Percentiles rank a stretch among this genome's conserved stretches.
Conservation (phyloP, 2,888 invertebrate genomes). For the Baronia brevicornis region DNA sequence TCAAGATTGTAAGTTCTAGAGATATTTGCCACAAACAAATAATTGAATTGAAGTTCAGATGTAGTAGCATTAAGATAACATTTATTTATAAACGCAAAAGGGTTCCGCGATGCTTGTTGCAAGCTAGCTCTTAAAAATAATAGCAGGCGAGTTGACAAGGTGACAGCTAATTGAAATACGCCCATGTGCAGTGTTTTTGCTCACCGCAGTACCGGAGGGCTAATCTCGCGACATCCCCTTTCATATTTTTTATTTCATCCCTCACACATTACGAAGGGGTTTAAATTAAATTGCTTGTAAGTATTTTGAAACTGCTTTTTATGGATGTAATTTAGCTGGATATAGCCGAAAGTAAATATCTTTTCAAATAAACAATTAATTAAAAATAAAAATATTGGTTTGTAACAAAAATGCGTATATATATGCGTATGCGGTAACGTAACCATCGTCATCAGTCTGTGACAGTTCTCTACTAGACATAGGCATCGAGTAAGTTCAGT, state of each 20-base stretch:
- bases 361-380: no score
- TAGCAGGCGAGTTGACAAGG: constrained; percentile 63
- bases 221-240: constrained; percentile 58
- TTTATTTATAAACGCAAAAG: constrained; percentile 13
- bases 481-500: no score
- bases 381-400: no score
- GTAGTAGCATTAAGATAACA: constrained; percentile 1
- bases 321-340: no score
- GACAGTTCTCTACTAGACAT: no score
- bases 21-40: no score
- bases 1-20: no score
- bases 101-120: constrained; percentile 24
- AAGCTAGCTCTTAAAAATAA: constrained; percentile 34
- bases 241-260: constrained; percentile 37
- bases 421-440: no score
- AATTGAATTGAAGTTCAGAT: constrained; percentile 5
- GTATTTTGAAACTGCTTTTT: constrained; percentile 35
- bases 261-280: constrained; percentile 48
- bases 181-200: constrained; percentile 70
- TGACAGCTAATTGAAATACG: constrained; percentile 74
- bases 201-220: constrained; percentile 46
- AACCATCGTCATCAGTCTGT: no score
- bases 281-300: constrained; percentile 43
- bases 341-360: no score
- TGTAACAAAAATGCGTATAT: no score